These are phyloP conservation scores for Syngnathus acus DNA, from an alignment of 2,797 vertebrate genomes.

Conservation along the genomic window DNA sequence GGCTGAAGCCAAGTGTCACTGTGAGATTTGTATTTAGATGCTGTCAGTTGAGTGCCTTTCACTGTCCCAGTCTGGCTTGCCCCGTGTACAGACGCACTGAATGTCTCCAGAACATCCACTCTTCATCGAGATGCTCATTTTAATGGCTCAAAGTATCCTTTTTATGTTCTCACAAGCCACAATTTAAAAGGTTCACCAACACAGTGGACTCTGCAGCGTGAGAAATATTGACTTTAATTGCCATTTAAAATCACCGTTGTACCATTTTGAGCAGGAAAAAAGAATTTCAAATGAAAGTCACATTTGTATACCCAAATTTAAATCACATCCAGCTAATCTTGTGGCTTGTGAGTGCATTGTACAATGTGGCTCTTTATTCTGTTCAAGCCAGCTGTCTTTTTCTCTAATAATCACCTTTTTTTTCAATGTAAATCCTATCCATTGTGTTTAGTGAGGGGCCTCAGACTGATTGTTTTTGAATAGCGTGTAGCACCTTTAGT, in stretches of 20 bases:
- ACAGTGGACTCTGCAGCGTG: not conserved
- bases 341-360: not conserved
- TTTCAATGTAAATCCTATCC: conserved; percentile 44
- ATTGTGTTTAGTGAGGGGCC: conserved; percentile 44
- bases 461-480: conserved; percentile 33
- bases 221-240: too few relatives aligned
- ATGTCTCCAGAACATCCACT: not conserved
- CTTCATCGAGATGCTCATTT: not conserved
- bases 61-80: conserved; percentile 49
- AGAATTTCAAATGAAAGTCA: too few relatives aligned
- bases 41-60: conserved; percentile 61
- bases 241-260: too few relatives aligned
- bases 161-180: not conserved
- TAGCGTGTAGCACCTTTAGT: conserved; percentile 46
- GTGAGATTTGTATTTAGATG: conserved; percentile 8
- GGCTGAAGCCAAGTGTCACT: conserved; percentile 30
- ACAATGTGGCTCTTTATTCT: conserved; percentile 30
- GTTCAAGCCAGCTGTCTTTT: conserved; percentile 47
- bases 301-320: too few relatives aligned
- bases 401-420: conserved; percentile 31
- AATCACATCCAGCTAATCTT: not conserved
- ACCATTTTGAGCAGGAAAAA: too few relatives aligned
- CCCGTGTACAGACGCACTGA: not conserved
- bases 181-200: not conserved
- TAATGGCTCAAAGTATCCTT: not conserved